Evolutionary conservation across 2,113 vertebrate genomes (phyloP), one percentile per base, ranked within the genome.

Genomic region (Poeciliopsis occidentalis): DNA sequence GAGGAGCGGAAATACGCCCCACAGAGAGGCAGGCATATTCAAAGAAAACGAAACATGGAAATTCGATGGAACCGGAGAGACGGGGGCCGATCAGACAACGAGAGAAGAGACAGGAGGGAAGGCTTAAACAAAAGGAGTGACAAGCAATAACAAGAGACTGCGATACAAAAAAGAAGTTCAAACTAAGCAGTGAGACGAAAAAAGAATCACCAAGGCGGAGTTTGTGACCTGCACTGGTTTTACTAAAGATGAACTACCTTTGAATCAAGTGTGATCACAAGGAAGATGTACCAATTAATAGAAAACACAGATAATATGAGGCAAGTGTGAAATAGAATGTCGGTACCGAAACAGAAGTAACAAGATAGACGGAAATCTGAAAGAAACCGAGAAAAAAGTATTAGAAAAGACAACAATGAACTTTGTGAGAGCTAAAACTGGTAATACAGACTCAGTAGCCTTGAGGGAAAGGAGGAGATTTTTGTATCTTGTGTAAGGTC

Each of bases 1-100:
- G 90, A 90, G 69, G 54, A 74, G 76, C 41, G 62, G 70, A 83
- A 78, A 83, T 64, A 69, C 69, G 74, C 47, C 30, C 71, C 10
- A 29, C 67, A 75, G 27, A 82, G 41, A 75, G 75, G 31, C 10
- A 37, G 19, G 17, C 65, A 51, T 63, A 62, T 63, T 81, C 65
- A 87, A 80, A 85, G 69, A 68, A 75, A 79, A 70, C 8, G 68
- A 69, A 68, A 84, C 71, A 72, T 47, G 60, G 78, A 83, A 61
- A 82, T 69, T 60, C 54, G 57, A 34, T 34, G 65, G 72, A 73
- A 84, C 73, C 17, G 29, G 70, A 67, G 37, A 75, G 44, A 29
- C 29, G 68, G 34, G 41, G 64, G 32, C 29, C n/a, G 51, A 67
- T 57, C 19, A 62, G 61, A 75, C 70, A 76, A 79, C 32, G 39